Evolutionary conservation across 2,113 vertebrate genomes (phyloP).

Genomic region (Pterocles orientalis): DNA sequence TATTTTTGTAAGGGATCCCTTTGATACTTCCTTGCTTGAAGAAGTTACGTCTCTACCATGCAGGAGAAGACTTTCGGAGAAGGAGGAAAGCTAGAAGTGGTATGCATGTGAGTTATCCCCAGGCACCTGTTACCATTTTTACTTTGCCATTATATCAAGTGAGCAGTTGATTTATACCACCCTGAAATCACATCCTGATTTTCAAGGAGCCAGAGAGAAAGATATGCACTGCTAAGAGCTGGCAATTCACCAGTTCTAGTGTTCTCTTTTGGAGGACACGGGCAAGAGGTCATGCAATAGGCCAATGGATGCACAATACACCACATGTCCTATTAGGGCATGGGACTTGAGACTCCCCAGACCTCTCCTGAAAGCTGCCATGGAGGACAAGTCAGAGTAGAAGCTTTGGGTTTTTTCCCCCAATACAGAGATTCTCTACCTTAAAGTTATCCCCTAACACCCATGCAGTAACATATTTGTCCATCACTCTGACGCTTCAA

Average conservation of each 20-base stretch:
- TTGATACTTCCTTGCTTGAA: slow-evolving; percentile 18
- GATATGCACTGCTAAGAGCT: neutral
- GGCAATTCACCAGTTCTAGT: neutral
- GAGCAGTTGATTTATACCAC: slow-evolving; percentile 46
- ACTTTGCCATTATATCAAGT: slow-evolving; percentile 4
- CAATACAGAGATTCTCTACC: neutral
- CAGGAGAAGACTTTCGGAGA: neutral
- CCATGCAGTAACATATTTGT: neutral
- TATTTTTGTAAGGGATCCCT: neutral
- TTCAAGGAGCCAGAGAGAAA: slow-evolving; percentile 7
- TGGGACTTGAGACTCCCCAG: neutral
- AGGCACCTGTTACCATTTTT: neutral
- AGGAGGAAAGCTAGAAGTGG: neutral
- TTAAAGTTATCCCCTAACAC: neutral
- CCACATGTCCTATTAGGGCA: neutral
- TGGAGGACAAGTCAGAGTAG: neutral
- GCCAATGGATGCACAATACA: neutral
- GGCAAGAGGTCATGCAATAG: neutral
- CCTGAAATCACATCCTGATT: slow-evolving; percentile 33
- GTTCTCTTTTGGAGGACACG: neutral
- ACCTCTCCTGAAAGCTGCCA: neutral
- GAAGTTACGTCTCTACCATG: neutral
- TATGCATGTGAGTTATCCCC: neutral
- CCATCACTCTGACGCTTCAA: neutral
- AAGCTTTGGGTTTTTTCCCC: neutral